A percentile compares a stretch with the other conserved stretches of the same genome.
Evolutionary conservation across 2,888 invertebrate species (phyloP).

Genomic region (Drosophila rellima): DNA sequence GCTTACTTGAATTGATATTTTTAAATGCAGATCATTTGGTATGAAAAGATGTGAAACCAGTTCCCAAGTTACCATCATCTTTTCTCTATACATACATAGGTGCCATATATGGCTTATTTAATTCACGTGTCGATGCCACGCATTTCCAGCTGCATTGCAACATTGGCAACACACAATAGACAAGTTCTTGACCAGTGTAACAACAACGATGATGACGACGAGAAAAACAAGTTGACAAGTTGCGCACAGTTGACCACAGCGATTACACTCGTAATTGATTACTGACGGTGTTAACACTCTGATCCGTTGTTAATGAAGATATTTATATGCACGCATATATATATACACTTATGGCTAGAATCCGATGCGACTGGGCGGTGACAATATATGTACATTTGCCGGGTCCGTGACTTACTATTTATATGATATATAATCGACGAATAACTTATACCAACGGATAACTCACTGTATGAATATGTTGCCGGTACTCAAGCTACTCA

Average conservation of each 20-base stretch:
- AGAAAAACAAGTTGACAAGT: constrained; percentile 37
- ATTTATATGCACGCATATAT: constrained; percentile 57
- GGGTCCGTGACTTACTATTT: constrained; percentile 48
- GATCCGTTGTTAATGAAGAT: constrained; percentile 40
- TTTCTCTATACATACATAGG: neutral
- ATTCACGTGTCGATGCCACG: constrained; percentile 55
- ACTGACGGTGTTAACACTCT: constrained; percentile 12
- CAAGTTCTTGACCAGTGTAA: constrained; percentile 42
- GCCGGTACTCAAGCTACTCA: constrained; percentile 12
- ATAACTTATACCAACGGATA: neutral
- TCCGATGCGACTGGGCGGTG: neutral
- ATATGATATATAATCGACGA: constrained; percentile 31
- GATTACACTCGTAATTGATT: constrained; percentile 20
- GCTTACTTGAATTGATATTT: constrained; percentile 2
- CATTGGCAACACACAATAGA: constrained; percentile 13
- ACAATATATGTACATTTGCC: constrained; percentile 6
- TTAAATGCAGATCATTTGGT: constrained; percentile 9
- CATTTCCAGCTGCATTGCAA: constrained; percentile 16
- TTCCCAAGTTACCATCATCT: constrained; percentile 17
- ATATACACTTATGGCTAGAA: neutral
- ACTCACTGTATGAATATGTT: constrained; percentile 2
- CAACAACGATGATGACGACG: constrained; percentile 12
- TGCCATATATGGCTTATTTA: neutral
- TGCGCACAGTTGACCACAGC: neutral
- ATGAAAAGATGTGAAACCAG: constrained; percentile 46